Evolutionary conservation across 1,140 invertebrate genomes (phyloP), one percentile per base, ranked within the genome.

Genomic region (Drosophila eugracilis): DNA sequence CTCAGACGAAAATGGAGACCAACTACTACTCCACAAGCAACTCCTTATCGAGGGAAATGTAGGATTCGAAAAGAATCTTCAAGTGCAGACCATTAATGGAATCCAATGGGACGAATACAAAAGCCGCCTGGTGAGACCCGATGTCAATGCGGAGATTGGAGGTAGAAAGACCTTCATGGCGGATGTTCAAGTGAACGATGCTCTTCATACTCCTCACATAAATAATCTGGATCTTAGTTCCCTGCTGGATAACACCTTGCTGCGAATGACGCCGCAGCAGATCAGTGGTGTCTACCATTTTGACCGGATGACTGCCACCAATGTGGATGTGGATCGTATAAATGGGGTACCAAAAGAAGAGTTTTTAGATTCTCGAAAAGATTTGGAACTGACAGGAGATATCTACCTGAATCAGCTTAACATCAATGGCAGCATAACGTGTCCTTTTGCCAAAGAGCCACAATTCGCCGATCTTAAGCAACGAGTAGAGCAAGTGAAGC

Each of bases 11-110:
- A 14, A 44, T 5, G n/a, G 36, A 5, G 41, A 73, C 4, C 52
- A 44, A 14, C 48, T 90, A 5, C 57, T 89, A 6, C 66, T 91
- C 0, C 79, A 58, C 45, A 91, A 91, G 26, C 79, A 91, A 22
- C 47, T 91, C 0, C 55, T 91, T 10, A 62, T 91, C 4, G 77
- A 91, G 28, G 90, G 90, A 1, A 91, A 88, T 45, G 79, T 90
- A 2, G 39, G 72, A 5, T 91, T 91, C 21, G 62, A 71, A 3
- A 36, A 60, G 1, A 34, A 52, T 1, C 30, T 91, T 3, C 63
- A 74, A 7, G 45, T 91, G 14, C 21, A 70, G 5, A 55, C 5
- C 1, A 49, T 91, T 5, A 91, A 91, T 32, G 65, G 21, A 10
- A 26, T 91, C 2, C 9, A 39, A 1, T 91, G 83, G 86, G 32